A percentile compares a stretch with the other conserved stretches of the same genome.
These are phyloP conservation scores for Macrophya annulata DNA, from an alignment of 2,888 invertebrate species.

Conservation along the genomic window DNA sequence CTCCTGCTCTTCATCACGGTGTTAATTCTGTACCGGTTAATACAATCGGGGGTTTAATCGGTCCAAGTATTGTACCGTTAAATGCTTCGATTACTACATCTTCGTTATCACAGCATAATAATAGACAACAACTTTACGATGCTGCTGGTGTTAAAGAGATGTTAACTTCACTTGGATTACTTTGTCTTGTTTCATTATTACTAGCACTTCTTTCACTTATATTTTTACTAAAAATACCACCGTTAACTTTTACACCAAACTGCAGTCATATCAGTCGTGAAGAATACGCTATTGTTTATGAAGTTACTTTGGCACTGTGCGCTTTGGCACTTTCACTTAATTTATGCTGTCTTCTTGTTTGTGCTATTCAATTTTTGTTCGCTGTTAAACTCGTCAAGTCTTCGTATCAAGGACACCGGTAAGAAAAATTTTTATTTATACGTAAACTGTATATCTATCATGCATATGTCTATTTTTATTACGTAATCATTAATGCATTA, in stretches of 20 bases:
- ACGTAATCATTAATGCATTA: too few relatives aligned
- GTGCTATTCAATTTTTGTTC: slow-evolving; percentile 96
- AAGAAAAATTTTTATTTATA: slow-evolving; percentile 63
- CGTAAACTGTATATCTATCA: too few relatives aligned
- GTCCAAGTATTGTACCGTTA: slow-evolving; percentile 69
- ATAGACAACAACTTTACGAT: slow-evolving; percentile 79
- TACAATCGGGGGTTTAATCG: slow-evolving; percentile 76
- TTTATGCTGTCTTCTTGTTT: slow-evolving; percentile 94
- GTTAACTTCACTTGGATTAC: slow-evolving; percentile 90
- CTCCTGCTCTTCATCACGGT: slow-evolving; percentile 77
- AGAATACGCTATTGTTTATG: slow-evolving; percentile 94
- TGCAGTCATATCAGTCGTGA: slow-evolving; percentile 83
- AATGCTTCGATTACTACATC: slow-evolving; percentile 73
- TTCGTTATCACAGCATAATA: slow-evolving; percentile 68
- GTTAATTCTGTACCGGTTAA: slow-evolving; percentile 54
- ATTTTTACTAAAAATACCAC: slow-evolving; percentile 92
- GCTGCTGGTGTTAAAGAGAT: slow-evolving; percentile 88
- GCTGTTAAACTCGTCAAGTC: slow-evolving; percentile 95
- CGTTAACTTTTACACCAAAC: slow-evolving; percentile 82
- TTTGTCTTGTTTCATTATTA: slow-evolving; percentile 92
- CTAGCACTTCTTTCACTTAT: slow-evolving; percentile 92
- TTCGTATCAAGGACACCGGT: slow-evolving; percentile 82
- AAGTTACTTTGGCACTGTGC: slow-evolving; percentile 94
- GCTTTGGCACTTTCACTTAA: slow-evolving; percentile 94
- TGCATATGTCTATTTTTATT: too few relatives aligned